phyloP scores from a whole-genome alignment of 2,113 vertebrate species.

The Mionectes macconnelli region DNA sequence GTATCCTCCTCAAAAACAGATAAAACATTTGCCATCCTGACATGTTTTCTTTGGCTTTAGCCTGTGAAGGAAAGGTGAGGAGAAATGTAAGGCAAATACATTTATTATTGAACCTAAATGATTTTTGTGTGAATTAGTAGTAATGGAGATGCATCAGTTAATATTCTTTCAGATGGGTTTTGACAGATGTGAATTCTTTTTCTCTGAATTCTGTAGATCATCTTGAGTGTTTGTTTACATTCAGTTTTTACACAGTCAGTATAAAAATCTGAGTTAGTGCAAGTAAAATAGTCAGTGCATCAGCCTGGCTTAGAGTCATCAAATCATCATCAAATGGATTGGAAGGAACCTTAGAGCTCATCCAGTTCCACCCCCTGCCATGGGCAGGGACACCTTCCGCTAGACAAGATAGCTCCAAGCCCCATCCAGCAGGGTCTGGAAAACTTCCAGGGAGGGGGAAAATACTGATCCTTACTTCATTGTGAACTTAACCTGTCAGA shows the following conservation, averaged over 20 bases:
- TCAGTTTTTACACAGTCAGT: neutral
- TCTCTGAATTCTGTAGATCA: neutral
- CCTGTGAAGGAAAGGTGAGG: neutral
- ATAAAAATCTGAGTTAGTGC: neutral
- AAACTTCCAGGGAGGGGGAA: neutral
- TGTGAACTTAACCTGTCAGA: neutral
- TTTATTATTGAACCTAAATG: neutral
- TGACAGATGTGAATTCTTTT: neutral
- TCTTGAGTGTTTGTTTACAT: neutral
- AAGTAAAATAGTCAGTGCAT: neutral
- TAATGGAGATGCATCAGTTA: accelerated
- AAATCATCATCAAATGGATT: neutral
- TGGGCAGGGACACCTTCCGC: neutral
- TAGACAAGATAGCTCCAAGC: neutral
- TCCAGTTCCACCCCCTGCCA: neutral
- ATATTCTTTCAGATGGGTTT: neutral
- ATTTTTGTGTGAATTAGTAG: neutral
- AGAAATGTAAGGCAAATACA: neutral
- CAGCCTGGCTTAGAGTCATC: neutral
- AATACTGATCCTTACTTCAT: neutral
- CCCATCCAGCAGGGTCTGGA: neutral
- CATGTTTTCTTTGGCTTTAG: neutral
- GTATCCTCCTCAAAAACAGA: neutral
- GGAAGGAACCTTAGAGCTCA: neutral
- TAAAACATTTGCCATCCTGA: neutral